These are phyloP conservation scores for Saturnia pavonia DNA, from an alignment of 2,888 invertebrate species.

Conservation along the genomic window DNA sequence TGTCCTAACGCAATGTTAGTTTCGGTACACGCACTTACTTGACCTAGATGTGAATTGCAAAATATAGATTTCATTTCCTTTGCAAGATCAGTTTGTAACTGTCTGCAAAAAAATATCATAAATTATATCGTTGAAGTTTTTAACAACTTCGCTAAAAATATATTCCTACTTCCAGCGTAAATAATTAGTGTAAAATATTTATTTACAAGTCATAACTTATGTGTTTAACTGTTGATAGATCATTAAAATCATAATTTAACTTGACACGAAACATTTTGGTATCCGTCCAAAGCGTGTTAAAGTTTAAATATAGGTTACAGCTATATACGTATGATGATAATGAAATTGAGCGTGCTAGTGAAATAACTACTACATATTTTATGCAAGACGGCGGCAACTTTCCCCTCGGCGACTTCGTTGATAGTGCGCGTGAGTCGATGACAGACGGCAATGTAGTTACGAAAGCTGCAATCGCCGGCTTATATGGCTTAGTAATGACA, in stretches of 20 bases:
- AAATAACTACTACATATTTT: conserved; percentile 50
- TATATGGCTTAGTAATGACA: conserved; percentile 59
- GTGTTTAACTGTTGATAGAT: conserved; percentile 32
- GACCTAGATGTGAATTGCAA: conserved; percentile 54
- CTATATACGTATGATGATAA: conserved; percentile 20
- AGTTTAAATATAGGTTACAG: conserved; percentile 24
- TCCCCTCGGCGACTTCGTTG: conserved; percentile 47
- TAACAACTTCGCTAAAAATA: background rate
- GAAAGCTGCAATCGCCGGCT: conserved; percentile 71
- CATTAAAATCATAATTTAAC: conserved; percentile 17
- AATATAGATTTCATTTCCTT: conserved; percentile 40
- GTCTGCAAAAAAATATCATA: conserved; percentile 11
- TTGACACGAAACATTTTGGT: conserved; percentile 35
- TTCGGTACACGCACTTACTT: conserved; percentile 40
- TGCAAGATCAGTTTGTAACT: conserved; percentile 24
- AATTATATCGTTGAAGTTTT: background rate
- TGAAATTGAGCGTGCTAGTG: conserved; percentile 42
- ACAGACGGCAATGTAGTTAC: conserved; percentile 67
- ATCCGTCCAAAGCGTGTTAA: conserved; percentile 40
- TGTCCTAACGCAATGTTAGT: conserved; percentile 13
- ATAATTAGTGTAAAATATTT: background rate
- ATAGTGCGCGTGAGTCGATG: conserved; percentile 53
- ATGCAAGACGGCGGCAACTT: conserved; percentile 69
- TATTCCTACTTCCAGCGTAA: background rate
- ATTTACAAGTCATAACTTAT: conserved; percentile 32